Conservation (phyloP, 2,888 invertebrate genomes). For the Agriopis marginaria region DNA sequence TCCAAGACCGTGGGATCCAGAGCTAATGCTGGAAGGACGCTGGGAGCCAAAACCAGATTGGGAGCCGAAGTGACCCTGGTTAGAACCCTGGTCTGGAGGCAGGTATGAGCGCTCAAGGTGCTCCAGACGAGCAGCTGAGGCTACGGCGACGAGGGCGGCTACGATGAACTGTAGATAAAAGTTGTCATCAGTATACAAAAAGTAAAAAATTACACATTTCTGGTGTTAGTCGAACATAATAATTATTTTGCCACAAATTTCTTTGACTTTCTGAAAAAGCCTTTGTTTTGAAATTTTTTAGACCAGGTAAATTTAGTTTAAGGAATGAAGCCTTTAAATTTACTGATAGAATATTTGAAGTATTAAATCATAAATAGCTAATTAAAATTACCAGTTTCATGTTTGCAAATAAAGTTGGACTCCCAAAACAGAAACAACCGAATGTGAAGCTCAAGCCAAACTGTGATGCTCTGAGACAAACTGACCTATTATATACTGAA, state of each 20-base stretch:
- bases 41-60: constrained; percentile 33
- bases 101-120: constrained; percentile 77
- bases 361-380: constrained; percentile 31
- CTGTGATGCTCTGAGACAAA: constrained; percentile 60
- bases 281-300: background rate
- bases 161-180: constrained; percentile 68
- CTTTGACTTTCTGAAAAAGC: background rate
- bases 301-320: background rate
- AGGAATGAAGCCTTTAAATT: background rate
- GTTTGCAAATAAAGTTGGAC: constrained; percentile 51
- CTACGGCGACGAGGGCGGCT: constrained; percentile 69
- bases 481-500: constrained; percentile 77
- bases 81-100: constrained; percentile 63
- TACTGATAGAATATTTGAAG: background rate
- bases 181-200: background rate
- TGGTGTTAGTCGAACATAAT: background rate
- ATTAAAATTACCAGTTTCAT: constrained; percentile 80
- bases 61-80: constrained; percentile 33
- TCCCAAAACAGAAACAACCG: constrained; percentile 49
- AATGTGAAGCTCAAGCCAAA: constrained; percentile 60
- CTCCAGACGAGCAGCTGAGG: constrained; percentile 74
- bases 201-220: background rate
- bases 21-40: constrained; percentile 26
- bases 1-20: constrained; percentile 20
- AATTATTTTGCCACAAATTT: background rate